These are phyloP conservation scores for Pongo abelii DNA, from an alignment of 2,113 vertebrate genomes.

Conservation along the genomic window DNA sequence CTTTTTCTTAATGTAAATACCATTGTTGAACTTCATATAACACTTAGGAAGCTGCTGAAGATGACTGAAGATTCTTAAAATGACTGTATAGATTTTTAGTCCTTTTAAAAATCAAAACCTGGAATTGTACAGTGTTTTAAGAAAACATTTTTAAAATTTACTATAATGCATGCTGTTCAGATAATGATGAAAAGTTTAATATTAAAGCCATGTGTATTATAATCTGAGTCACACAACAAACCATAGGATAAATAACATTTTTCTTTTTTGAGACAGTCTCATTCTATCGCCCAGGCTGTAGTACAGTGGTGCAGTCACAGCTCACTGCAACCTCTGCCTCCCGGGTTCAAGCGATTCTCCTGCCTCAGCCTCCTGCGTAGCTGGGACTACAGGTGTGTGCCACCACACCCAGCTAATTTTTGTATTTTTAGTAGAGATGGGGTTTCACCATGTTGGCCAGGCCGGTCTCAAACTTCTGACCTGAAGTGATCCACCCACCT, in stretches of 20 bases:
- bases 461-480: neutral
- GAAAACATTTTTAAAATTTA: neutral
- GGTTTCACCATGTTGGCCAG: neutral
- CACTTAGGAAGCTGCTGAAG: neutral
- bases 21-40: neutral
- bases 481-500: neutral
- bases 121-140: neutral
- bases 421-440: neutral
- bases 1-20: slow-evolving; percentile 14
- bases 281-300: neutral
- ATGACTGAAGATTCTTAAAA: neutral
- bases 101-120: neutral
- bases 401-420: neutral
- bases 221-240: neutral
- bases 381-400: neutral
- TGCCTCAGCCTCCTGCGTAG: neutral
- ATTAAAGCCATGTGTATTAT: neutral
- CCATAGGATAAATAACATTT: neutral
- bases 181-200: neutral
- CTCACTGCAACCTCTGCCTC: neutral
- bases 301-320: neutral
- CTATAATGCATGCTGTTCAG: neutral
- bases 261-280: no score
- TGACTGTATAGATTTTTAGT: neutral
- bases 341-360: neutral